A percentile compares a stretch with the other conserved stretches of the same genome.
phyloP scores from a whole-genome alignment of 2,113 vertebrate genomes.

The Stercorarius parasiticus region DNA sequence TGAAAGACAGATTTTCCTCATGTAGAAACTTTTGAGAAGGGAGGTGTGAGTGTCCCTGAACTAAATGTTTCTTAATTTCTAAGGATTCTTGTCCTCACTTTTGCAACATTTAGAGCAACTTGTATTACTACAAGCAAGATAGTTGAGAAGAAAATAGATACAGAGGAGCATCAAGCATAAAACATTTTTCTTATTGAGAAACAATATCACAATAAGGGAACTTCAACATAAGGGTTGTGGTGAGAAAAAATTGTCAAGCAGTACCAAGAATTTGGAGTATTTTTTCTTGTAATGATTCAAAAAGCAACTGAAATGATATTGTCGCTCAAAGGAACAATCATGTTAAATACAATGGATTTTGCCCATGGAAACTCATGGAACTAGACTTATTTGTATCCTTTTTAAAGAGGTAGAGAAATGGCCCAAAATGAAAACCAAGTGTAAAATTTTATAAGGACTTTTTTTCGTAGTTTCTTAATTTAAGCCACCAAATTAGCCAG shows the following conservation, averaged over 20 bases:
- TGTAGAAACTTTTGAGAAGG: not conserved
- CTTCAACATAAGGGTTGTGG: not conserved
- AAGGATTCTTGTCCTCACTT: not conserved
- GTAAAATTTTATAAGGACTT: not conserved
- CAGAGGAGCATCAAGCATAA: not conserved
- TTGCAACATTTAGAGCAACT: not conserved
- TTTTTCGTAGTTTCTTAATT: not conserved
- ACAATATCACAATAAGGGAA: not conserved
- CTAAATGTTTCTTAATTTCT: not conserved
- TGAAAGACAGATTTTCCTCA: not conserved
- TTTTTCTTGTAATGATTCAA: not conserved
- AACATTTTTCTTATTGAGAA: not conserved
- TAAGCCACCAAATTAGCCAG: not conserved
- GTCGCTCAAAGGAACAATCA: not conserved
- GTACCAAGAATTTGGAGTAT: not conserved
- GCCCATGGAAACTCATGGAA: not conserved
- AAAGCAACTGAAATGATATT: not conserved
- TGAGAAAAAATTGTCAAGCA: not conserved
- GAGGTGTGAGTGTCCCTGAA: not conserved
- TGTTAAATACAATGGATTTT: not conserved
- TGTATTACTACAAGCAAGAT: not conserved
- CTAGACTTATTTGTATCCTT: not conserved
- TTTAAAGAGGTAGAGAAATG: not conserved
- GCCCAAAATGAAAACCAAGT: accelerated
- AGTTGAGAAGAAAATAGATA: not conserved